phyloP scores from a whole-genome alignment of 2,797 vertebrate genomes.

The Leuciscus waleckii region DNA sequence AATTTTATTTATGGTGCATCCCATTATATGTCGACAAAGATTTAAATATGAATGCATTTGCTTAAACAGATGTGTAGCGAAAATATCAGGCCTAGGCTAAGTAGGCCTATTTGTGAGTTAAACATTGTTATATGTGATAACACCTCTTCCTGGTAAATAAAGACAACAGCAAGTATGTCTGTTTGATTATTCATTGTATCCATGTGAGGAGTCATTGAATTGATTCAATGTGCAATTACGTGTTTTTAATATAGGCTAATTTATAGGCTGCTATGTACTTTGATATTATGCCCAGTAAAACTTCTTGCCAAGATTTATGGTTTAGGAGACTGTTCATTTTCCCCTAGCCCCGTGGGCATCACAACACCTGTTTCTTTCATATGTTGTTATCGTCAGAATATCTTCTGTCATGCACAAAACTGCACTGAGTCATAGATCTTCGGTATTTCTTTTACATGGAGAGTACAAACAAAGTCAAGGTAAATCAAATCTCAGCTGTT shows the following conservation, averaged over 20 bases:
- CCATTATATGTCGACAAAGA: background rate
- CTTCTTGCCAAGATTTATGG: slow-evolving; percentile 30
- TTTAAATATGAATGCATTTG: background rate
- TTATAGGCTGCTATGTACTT: background rate
- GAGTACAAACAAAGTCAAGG: background rate
- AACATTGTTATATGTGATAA: background rate
- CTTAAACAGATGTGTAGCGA: too few species aligned
- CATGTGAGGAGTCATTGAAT: background rate
- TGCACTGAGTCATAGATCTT: background rate
- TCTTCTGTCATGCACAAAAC: background rate
- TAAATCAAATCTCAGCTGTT: slow-evolving; percentile 3
- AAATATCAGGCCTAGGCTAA: background rate
- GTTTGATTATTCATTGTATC: background rate
- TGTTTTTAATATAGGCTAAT: background rate
- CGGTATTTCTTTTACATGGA: background rate
- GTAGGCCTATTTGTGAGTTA: background rate
- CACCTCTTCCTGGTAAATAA: background rate
- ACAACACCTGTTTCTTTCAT: slow-evolving; percentile 39
- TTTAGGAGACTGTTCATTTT: slow-evolving; percentile 15
- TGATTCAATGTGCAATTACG: background rate
- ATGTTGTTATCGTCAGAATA: slow-evolving; percentile 21
- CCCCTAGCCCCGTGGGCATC: slow-evolving; percentile 23
- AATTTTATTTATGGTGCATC: background rate
- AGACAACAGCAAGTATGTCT: background rate
- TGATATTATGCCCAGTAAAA: slow-evolving; percentile 19